These are phyloP conservation scores for Mylabris sibirica DNA, from an alignment of 2,888 invertebrate genomes.

Conservation along the genomic window DNA sequence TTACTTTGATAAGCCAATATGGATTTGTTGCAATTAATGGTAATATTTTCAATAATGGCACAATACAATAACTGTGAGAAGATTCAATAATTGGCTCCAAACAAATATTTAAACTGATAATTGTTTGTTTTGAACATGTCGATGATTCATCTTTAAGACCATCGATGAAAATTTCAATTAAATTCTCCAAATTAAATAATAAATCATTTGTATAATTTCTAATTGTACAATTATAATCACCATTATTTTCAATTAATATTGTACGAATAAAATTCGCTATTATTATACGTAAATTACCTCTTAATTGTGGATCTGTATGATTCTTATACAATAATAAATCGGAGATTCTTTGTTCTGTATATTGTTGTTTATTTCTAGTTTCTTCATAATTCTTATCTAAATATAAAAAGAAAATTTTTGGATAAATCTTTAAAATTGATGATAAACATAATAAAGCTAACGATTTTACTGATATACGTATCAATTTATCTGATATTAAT, in stretches of 20 bases:
- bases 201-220: constrained; percentile 48
- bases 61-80: constrained; percentile 65
- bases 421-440: constrained; percentile 76
- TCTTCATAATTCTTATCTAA: constrained; percentile 66
- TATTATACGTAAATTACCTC: constrained; percentile 74
- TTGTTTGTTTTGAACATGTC: constrained; percentile 75
- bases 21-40: constrained; percentile 73
- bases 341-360: constrained; percentile 67
- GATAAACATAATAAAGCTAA: constrained; percentile 83
- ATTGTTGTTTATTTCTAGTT: constrained; percentile 38
- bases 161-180: constrained; percentile 53
- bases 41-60: constrained; percentile 69
- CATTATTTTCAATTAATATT: constrained; percentile 66
- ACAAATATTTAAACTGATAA: constrained; percentile 69
- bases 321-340: constrained; percentile 75
- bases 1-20: constrained; percentile 83
- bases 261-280: constrained; percentile 73
- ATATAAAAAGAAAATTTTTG: constrained; percentile 73
- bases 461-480: constrained; percentile 90
- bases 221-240: constrained; percentile 66
- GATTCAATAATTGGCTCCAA: constrained; percentile 70
- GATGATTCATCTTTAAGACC: constrained; percentile 79
- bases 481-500: constrained; percentile 75
- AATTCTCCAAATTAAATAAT: constrained; percentile 26
- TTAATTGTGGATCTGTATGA: constrained; percentile 83